Conservation (phyloP, 2,888 invertebrate genomes). For the Pandemis corylana region DNA sequence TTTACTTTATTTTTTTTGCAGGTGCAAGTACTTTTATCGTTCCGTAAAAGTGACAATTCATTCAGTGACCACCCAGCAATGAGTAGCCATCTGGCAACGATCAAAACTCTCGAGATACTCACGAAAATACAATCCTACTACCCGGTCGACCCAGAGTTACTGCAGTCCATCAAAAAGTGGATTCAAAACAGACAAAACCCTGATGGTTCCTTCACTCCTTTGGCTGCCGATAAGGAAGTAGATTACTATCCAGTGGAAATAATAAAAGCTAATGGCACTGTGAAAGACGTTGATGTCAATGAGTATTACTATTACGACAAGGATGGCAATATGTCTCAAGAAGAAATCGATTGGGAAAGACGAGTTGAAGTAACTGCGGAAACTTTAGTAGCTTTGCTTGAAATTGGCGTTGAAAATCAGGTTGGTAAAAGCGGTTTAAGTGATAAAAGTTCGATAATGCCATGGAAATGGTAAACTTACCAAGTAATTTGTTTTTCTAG, state of each 20-base stretch:
- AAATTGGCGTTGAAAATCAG: conserved; percentile 86
- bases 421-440: conserved; percentile 53
- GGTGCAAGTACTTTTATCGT: conserved; percentile 86
- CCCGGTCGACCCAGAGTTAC: conserved; percentile 85
- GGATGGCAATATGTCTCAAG: conserved; percentile 80
- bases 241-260: conserved; percentile 78
- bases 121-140: conserved; percentile 86
- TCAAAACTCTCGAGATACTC: conserved; percentile 85
- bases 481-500: conserved; percentile 51
- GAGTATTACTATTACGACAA: conserved; percentile 81
- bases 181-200: conserved; percentile 85
- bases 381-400: conserved; percentile 85
- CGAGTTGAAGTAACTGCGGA: conserved; percentile 87
- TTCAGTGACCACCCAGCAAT: conserved; percentile 88
- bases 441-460: neutral
- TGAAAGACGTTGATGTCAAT: conserved; percentile 72
- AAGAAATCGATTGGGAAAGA: conserved; percentile 81
- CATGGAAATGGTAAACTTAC: neutral
- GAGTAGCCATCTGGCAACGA: conserved; percentile 85
- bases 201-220: conserved; percentile 86
- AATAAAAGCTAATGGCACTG: conserved; percentile 66
- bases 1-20: conserved; percentile 56
- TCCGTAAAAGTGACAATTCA: conserved; percentile 87
- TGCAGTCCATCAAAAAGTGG: conserved; percentile 86
- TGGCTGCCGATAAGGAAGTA: conserved; percentile 85